Percentiles rank a stretch among this genome's conserved stretches.
These are phyloP conservation scores for Anoncus sp. DNA, from an alignment of 2,888 invertebrate genomes.

Conservation along the genomic window DNA sequence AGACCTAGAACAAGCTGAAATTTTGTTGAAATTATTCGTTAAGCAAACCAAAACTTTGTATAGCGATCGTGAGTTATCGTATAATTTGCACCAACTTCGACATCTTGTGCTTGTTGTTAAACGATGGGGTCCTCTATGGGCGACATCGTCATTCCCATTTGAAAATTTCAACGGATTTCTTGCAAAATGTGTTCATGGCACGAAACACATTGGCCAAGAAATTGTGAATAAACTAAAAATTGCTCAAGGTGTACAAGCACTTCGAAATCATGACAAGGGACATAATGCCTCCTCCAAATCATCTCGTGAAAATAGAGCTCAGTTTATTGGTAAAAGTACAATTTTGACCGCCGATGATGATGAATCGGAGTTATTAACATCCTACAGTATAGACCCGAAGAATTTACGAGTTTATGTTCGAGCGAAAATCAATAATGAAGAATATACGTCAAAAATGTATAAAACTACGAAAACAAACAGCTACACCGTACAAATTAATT, in stretches of 20 bases:
- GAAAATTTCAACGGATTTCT: slow-evolving; percentile 68
- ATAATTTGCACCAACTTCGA: slow-evolving; percentile 67
- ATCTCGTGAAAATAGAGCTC: slow-evolving; percentile 12
- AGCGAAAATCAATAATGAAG: slow-evolving; percentile 53
- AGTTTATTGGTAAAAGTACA: slow-evolving; percentile 33
- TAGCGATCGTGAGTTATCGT: slow-evolving; percentile 58
- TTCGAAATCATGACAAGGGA: slow-evolving; percentile 40
- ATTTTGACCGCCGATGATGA: slow-evolving; percentile 14
- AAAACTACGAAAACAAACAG: slow-evolving; percentile 60
- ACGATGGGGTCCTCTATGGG: slow-evolving; percentile 70
- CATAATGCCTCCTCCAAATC: slow-evolving; percentile 26
- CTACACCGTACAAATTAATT: slow-evolving; percentile 43
- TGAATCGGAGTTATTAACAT: slow-evolving; percentile 33
- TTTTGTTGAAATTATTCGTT: slow-evolving; percentile 65
- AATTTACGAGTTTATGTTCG: slow-evolving; percentile 41
- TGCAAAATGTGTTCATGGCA: slow-evolving; percentile 63
- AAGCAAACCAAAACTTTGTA: slow-evolving; percentile 58
- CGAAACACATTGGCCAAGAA: slow-evolving; percentile 62
- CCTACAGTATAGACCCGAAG: slow-evolving; percentile 20
- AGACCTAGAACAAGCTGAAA: slow-evolving; percentile 57
- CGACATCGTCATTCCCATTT: slow-evolving; percentile 66
- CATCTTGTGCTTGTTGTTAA: slow-evolving; percentile 64
- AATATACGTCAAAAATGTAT: slow-evolving; percentile 55
- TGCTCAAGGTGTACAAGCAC: slow-evolving; percentile 59
- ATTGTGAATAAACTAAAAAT: slow-evolving; percentile 62